Conservation (phyloP, 2,113 vertebrate species). For the Protomyctophum bolini region DNA sequence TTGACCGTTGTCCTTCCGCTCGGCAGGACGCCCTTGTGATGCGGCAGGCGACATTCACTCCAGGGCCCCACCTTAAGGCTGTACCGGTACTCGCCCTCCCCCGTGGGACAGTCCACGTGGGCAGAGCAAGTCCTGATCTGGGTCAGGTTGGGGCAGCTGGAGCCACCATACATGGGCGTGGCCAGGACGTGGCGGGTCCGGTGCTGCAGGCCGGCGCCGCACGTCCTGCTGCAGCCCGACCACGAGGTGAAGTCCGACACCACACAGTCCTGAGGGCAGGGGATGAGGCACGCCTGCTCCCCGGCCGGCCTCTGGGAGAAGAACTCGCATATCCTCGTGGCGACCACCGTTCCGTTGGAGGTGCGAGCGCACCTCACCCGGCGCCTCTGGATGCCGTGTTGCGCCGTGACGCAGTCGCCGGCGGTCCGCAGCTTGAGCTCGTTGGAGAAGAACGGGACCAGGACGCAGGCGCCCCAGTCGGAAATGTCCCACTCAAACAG, state of each 20-base stretch:
- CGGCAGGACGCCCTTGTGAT: conserved; percentile 77
- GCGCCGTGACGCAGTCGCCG: conserved; percentile 85
- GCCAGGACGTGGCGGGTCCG: conserved; percentile 83
- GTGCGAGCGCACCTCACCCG: conserved; percentile 84
- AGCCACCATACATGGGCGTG: conserved; percentile 89
- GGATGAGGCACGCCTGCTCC: conserved; percentile 93
- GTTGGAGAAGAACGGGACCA: conserved; percentile 66
- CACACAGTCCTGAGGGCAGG: conserved; percentile 92
- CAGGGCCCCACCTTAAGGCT: conserved; percentile 90
- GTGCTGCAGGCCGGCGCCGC: conserved; percentile 82
- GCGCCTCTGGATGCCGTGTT: conserved; percentile 91
- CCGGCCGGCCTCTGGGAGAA: conserved; percentile 82
- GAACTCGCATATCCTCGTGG: conserved; percentile 87
- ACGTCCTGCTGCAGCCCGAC: conserved; percentile 85
- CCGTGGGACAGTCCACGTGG: conserved; percentile 75
- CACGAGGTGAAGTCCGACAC: conserved; percentile 89
- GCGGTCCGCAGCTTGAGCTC: conserved; percentile 65
- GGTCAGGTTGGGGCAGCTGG: conserved; percentile 86
- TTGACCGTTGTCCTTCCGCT: conserved; percentile 78
- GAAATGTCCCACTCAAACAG: conserved; percentile 93
- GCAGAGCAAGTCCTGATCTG: conserved; percentile 82
- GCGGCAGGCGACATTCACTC: conserved; percentile 84
- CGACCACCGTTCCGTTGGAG: conserved; percentile 82
- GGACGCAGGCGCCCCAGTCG: conserved; percentile 86
- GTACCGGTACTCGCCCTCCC: conserved; percentile 83